Conservation (phyloP, 2,797 vertebrate genomes). For the Petrocephalus sullivani region DNA sequence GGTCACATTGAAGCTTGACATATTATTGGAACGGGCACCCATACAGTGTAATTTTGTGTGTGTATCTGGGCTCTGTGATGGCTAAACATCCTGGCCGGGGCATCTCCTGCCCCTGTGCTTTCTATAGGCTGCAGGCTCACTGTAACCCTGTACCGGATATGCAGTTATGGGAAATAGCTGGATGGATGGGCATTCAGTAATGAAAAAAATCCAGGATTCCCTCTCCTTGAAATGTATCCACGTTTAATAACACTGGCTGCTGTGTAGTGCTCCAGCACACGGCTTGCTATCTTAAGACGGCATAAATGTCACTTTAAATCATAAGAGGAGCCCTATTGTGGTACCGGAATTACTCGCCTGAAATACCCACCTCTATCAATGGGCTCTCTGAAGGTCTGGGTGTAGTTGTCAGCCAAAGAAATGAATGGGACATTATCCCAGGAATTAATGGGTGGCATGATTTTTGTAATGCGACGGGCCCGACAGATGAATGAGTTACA, state of each 20-base stretch:
- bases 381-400: neutral
- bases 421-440: neutral
- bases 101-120: no score
- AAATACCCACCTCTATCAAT: neutral
- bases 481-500: neutral
- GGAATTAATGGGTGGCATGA: conserved; percentile 26
- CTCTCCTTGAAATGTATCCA: neutral
- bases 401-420: neutral
- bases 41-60: neutral
- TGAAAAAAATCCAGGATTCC: neutral
- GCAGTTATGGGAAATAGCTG: neutral
- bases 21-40: no score
- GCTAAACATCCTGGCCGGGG: no score
- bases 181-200: neutral
- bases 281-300: neutral
- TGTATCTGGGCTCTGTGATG: no score
- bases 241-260: neutral
- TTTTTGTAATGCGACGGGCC: neutral
- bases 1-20: neutral
- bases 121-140: no score
- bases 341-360: neutral
- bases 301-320: neutral
- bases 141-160: no score
- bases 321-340: neutral
- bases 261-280: neutral